Percentiles rank a stretch among this genome's conserved stretches.
These are phyloP conservation scores for Prosopocoilus inquinatus DNA, from an alignment of 2,888 invertebrate genomes.

Conservation along the genomic window DNA sequence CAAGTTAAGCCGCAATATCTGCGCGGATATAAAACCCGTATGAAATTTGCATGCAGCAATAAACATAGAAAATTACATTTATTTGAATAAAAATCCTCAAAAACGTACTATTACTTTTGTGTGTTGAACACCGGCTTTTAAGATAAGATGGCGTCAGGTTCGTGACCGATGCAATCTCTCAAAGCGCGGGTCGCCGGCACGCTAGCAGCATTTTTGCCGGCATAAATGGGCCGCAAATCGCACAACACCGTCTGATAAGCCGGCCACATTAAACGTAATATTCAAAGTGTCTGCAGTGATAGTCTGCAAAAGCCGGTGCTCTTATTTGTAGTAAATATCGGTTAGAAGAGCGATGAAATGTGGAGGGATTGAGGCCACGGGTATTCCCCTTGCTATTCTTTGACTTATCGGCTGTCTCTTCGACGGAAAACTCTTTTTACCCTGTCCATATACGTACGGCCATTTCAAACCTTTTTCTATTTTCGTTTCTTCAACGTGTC, in stretches of 20 bases:
- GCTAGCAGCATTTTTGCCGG: constrained; percentile 15
- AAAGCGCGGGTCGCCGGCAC: constrained; percentile 1
- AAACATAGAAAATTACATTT: not conserved
- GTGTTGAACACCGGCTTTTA: constrained; percentile 6
- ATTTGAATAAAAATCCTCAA: not conserved
- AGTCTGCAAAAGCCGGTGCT: constrained; percentile 18
- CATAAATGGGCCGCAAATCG: constrained; percentile 26
- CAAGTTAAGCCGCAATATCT: too few relatives aligned
- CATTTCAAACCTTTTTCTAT: too few relatives aligned
- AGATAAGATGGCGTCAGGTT: constrained; percentile 14
- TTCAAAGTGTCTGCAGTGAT: constrained; percentile 27
- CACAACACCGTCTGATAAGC: constrained; percentile 25
- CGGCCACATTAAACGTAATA: constrained; percentile 29
- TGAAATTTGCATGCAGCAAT: too few relatives aligned
- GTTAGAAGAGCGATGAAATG: constrained; percentile 17
- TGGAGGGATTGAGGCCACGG: not conserved
- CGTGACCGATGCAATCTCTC: constrained; percentile 15
- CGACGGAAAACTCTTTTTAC: too few relatives aligned
- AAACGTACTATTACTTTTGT: constrained; percentile 1
- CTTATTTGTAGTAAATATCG: constrained; percentile 33
- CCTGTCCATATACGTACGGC: too few relatives aligned
- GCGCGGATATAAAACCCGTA: too few relatives aligned
- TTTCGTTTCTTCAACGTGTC: too few relatives aligned
- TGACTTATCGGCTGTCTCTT: not conserved
- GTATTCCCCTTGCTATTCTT: not conserved